phyloP scores from a whole-genome alignment of 2,797 vertebrate species.

The Psittacula echo region DNA sequence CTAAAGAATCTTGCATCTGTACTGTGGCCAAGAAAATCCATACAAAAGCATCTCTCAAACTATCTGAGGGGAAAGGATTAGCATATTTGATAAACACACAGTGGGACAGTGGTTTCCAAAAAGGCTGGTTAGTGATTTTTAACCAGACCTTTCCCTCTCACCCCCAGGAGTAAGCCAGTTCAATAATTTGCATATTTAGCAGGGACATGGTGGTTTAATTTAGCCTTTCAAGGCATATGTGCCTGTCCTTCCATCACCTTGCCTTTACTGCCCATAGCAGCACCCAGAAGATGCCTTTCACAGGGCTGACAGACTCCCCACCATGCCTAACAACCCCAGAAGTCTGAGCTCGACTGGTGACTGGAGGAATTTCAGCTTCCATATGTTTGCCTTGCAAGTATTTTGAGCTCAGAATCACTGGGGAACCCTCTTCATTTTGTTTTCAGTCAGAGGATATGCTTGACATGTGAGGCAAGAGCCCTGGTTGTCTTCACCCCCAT shows the following conservation, averaged over 20 bases:
- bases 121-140: background rate
- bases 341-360: background rate
- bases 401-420: background rate
- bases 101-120: background rate
- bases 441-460: background rate
- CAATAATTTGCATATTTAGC: background rate
- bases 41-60: background rate
- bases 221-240: background rate
- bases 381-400: background rate
- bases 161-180: background rate
- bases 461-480: background rate
- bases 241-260: background rate
- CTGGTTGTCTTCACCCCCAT: background rate
- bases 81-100: background rate
- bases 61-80: background rate
- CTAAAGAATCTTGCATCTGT: background rate
- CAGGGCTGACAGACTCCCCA: background rate
- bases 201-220: background rate
- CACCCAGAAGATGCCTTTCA: background rate
- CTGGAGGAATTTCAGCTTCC: background rate
- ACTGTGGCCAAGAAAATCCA: background rate
- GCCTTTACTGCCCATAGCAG: accelerated
- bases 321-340: background rate
- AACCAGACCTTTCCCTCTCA: background rate
- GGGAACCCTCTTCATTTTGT: background rate